Conservation (phyloP, 37 sponge, comb jelly and placozoan genomes). For the Axinella damicornis region DNA sequence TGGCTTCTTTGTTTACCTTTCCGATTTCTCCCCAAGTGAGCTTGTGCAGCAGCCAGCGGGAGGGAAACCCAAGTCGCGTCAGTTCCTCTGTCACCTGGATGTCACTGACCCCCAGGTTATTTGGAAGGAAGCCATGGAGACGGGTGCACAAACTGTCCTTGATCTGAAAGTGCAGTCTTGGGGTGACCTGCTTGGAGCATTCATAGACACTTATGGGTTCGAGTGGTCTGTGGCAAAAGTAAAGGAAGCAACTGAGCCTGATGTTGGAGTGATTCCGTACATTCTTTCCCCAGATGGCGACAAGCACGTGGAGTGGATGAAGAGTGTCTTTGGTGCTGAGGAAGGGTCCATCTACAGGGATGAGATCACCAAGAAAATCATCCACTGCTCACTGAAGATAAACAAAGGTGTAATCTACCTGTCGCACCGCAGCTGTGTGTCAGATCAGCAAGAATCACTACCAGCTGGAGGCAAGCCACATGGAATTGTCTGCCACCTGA, state of each 20-base stretch:
- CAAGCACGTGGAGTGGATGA: slow-evolving; percentile 68
- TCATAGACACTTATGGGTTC: slow-evolving; percentile 40
- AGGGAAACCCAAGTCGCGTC: not conserved
- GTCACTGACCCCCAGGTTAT: slow-evolving; percentile 1
- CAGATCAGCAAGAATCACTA: too few relatives aligned
- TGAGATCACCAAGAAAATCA: slow-evolving; percentile 23
- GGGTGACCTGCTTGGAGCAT: slow-evolving; percentile 57
- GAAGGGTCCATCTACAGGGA: slow-evolving; percentile 5
- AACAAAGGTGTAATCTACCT: slow-evolving; percentile 41
- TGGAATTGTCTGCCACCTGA: slow-evolving; percentile 41
- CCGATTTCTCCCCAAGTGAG: not conserved
- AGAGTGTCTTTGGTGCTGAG: slow-evolving; percentile 42
- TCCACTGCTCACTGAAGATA: slow-evolving; percentile 47
- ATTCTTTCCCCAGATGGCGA: slow-evolving; percentile 54
- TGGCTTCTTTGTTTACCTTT: slow-evolving; percentile 36
- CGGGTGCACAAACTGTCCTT: slow-evolving; percentile 38
- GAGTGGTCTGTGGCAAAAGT: slow-evolving; percentile 34
- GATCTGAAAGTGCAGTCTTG: slow-evolving; percentile 69
- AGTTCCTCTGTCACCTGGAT: slow-evolving; percentile 43
- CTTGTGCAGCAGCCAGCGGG: not conserved
- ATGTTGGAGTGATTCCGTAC: slow-evolving; percentile 33
- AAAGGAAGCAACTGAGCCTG: too few relatives aligned
- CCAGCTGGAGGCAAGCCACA: not conserved
- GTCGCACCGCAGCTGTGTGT: not conserved
- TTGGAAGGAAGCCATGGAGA: slow-evolving; percentile 51